These are phyloP conservation scores for Datnioides undecimradiatus DNA, from an alignment of 2,113 vertebrate genomes.

Conservation along the genomic window DNA sequence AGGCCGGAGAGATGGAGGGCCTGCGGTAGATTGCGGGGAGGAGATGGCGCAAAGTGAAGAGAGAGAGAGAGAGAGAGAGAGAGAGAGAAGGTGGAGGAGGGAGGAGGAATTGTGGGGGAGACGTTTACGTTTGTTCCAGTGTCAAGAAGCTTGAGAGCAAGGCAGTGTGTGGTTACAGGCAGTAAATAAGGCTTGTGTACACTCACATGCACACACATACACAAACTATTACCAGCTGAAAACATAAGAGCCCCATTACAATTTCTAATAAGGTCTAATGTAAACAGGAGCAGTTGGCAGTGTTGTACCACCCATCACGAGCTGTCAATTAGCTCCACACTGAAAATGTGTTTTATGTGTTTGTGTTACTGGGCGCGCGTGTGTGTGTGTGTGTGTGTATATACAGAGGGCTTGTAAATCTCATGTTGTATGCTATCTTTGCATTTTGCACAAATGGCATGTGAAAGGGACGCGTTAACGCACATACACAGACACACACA, in stretches of 20 bases:
- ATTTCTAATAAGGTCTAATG: constrained; percentile 69
- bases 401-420: constrained; percentile 51
- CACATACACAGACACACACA: not conserved
- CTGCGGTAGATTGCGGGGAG: constrained; percentile 78
- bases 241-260: constrained; percentile 67
- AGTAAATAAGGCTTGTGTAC: constrained; percentile 53
- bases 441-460: constrained; percentile 53
- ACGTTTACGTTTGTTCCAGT: constrained; percentile 59
- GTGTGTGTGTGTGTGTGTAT: constrained; percentile 21
- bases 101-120: constrained; percentile 48
- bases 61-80: not conserved
- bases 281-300: constrained; percentile 74
- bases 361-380: constrained; percentile 33
- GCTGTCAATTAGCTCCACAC: constrained; percentile 64
- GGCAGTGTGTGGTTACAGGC: constrained; percentile 26
- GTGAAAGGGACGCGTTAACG: constrained; percentile 6
- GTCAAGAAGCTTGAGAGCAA: constrained; percentile 35
- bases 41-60: constrained; percentile 54
- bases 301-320: constrained; percentile 50
- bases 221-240: constrained; percentile 50
- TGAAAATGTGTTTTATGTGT: constrained; percentile 60
- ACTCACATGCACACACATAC: not conserved
- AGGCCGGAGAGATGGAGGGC: constrained; percentile 86
- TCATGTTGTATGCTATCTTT: constrained; percentile 45
- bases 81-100: constrained; percentile 2